Conservation (phyloP, 1,140 invertebrate species). For the Grapholita molesta region DNA sequence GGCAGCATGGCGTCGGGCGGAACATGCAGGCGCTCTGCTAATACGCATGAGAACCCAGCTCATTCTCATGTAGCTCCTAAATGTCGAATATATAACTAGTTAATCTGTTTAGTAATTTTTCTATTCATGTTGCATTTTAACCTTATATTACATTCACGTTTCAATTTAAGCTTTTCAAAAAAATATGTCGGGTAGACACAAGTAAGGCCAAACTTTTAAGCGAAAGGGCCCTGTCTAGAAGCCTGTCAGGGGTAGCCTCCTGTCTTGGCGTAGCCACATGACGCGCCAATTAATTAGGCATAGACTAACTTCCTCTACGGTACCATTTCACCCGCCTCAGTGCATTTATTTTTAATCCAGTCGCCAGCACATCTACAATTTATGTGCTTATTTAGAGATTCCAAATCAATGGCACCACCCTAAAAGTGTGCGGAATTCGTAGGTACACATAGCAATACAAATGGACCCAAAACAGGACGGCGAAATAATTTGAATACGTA, state of each 20-base stretch:
- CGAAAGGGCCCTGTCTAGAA: conserved; percentile 56
- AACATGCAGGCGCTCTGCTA: conserved; percentile 7
- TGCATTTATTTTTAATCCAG: not conserved
- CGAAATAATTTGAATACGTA: conserved; percentile 77
- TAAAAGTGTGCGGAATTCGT: conserved; percentile 51
- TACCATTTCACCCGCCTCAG: not conserved
- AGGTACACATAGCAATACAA: conserved; percentile 53
- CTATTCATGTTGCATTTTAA: not conserved
- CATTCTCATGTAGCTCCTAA: not conserved
- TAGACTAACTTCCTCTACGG: conserved; percentile 30
- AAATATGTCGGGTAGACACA: not conserved
- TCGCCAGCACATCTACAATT: not conserved
- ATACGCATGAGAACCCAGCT: not conserved
- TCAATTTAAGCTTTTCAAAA: not conserved
- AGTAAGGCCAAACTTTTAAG: conserved; percentile 17
- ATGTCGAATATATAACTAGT: not conserved
- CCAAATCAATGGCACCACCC: conserved; percentile 52
- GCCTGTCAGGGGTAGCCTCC: conserved; percentile 47
- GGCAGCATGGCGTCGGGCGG: conserved; percentile 14
- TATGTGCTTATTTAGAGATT: conserved; percentile 33
- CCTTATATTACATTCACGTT: not conserved
- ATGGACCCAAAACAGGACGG: conserved; percentile 67
- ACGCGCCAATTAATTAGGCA: conserved; percentile 66
- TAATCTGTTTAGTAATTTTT: not conserved
- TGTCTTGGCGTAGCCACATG: conserved; percentile 43